These are phyloP conservation scores for Chiloscyllium punctatum DNA, from an alignment of 2,797 vertebrate genomes.

Conservation along the genomic window DNA sequence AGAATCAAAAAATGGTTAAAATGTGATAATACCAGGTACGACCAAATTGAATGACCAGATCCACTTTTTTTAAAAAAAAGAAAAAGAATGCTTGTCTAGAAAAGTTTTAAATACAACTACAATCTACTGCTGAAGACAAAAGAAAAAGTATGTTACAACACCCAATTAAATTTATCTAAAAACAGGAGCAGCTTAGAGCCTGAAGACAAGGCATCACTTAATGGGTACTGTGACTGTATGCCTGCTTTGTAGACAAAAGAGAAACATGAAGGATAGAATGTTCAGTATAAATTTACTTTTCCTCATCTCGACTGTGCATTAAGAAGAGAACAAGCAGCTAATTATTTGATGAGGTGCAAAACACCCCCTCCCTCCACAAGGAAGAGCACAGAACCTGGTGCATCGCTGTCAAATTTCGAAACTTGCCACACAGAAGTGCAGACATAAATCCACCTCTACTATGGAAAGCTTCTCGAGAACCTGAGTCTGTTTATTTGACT, in stretches of 20 bases:
- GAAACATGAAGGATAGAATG: not conserved
- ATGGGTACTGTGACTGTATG: not conserved
- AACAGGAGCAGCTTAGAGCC: not conserved
- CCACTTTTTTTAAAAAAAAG: not conserved
- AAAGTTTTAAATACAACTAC: not conserved
- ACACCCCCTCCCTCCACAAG: not conserved
- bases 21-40: not conserved
- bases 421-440: not conserved
- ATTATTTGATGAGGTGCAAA: not conserved
- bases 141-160: not conserved
- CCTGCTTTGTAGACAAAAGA: not conserved
- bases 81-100: not conserved
- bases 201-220: not conserved
- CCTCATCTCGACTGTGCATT: not conserved
- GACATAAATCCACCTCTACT: not conserved
- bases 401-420: not conserved
- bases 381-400: not conserved
- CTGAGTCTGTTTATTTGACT: not conserved
- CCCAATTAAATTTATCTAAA: not conserved
- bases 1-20: not conserved
- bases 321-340: not conserved
- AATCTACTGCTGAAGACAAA: not conserved
- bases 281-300: not conserved
- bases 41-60: not conserved
- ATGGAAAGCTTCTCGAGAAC: not conserved